Conservation (phyloP, 2,113 vertebrate genomes). For the Daboia siamensis region DNA sequence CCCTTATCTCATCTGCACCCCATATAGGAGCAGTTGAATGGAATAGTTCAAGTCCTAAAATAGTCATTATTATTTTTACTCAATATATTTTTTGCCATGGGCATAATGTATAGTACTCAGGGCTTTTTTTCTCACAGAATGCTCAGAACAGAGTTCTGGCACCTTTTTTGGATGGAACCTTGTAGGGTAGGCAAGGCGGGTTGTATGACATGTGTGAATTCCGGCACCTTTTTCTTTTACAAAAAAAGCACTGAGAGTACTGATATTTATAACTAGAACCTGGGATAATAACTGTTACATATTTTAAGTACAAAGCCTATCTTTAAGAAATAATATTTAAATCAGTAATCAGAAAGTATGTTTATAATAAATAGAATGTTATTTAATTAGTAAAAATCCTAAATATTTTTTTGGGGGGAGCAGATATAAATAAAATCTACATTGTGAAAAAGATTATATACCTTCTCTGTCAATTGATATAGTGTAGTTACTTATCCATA, state of each 20-base stretch:
- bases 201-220: no score
- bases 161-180: no score
- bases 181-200: no score
- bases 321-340: neutral
- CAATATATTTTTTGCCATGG: neutral
- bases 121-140: no score
- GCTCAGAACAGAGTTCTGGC: no score
- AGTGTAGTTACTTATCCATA: neutral
- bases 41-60: neutral
- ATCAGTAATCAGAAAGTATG: neutral
- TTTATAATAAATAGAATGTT: neutral
- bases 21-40: neutral
- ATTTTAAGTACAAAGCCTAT: neutral
- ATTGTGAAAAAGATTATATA: neutral
- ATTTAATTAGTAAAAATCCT: neutral
- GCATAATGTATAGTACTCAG: neutral
- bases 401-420: neutral
- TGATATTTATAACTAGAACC: neutral
- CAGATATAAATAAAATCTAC: neutral
- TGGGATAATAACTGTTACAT: neutral
- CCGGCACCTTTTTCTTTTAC: no score
- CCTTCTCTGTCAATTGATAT: neutral
- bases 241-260: no score
- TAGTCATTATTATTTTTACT: neutral
- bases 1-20: neutral